Conservation (phyloP, 2,797 vertebrate genomes). For the Decapterus maruadsi region DNA sequence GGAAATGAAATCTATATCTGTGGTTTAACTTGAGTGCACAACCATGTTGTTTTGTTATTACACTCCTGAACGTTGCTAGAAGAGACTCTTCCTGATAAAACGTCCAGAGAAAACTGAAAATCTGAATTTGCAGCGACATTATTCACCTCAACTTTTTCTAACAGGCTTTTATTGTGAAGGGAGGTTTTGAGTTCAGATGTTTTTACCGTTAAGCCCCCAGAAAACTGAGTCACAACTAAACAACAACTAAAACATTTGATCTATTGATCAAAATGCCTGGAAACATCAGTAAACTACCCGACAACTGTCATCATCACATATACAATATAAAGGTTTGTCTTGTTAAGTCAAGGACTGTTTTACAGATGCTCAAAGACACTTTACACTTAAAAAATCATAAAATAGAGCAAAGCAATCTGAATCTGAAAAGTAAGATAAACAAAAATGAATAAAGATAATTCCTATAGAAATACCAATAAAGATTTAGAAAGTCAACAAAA, state of each 20-base stretch:
- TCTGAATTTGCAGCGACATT: background rate
- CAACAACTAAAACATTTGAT: background rate
- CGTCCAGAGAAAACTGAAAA: too few relatives aligned
- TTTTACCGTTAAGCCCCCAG: background rate
- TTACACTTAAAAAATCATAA: too few relatives aligned
- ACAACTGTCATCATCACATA: background rate
- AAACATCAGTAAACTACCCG: background rate
- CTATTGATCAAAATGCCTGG: background rate
- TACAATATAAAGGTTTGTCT: too few relatives aligned
- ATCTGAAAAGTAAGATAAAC: too few relatives aligned
- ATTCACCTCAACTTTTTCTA: background rate
- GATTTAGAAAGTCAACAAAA: too few relatives aligned
- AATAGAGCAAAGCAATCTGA: too few relatives aligned
- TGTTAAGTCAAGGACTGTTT: too few relatives aligned
- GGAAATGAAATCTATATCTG: conserved; percentile 19
- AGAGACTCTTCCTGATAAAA: background rate
- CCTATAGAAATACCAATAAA: too few relatives aligned
- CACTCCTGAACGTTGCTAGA: background rate
- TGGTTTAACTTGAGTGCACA: conserved; percentile 26
- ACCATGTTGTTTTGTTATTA: conserved; percentile 8
- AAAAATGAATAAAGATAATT: too few relatives aligned
- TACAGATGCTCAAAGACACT: too few relatives aligned
- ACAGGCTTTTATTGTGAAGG: background rate
- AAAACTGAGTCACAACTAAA: background rate
- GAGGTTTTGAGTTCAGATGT: background rate